Evolutionary conservation across 2,113 vertebrate species (phyloP).

Genomic region (Rattus rattus): DNA sequence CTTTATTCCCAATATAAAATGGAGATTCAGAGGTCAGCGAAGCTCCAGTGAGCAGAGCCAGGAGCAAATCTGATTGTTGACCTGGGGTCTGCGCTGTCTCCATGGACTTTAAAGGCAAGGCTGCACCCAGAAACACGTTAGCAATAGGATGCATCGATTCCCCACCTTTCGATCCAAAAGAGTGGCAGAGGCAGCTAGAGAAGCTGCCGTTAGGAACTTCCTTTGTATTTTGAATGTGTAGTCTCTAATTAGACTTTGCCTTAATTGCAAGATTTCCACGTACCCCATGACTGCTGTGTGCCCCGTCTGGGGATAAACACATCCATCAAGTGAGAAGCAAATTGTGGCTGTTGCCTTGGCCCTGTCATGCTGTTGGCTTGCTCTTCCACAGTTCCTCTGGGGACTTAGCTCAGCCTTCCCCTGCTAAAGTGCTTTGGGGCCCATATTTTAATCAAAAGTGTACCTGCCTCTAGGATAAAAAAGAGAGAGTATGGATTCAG

Average conservation of each 20-base stretch:
- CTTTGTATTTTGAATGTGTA: slow-evolving; percentile 68
- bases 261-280: slow-evolving; percentile 76
- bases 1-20: neutral
- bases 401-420: slow-evolving; percentile 74
- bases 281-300: neutral
- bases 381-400: slow-evolving; percentile 68
- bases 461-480: slow-evolving; percentile 84
- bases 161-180: neutral
- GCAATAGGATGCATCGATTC: neutral
- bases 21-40: neutral
- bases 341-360: slow-evolving; percentile 79
- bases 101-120: neutral
- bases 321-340: slow-evolving; percentile 82
- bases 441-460: slow-evolving; percentile 87
- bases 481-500: slow-evolving; percentile 69
- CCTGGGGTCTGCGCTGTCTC: neutral
- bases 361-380: neutral
- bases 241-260: slow-evolving; percentile 74
- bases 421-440: slow-evolving; percentile 83
- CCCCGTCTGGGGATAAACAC: slow-evolving; percentile 81
- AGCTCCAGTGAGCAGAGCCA: neutral
- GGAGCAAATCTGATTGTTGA: neutral
- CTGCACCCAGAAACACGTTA: neutral
- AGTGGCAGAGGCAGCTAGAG: neutral
- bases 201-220: neutral